Conservation (phyloP, 1,140 invertebrate species). For the Berghia stephanieae region DNA sequence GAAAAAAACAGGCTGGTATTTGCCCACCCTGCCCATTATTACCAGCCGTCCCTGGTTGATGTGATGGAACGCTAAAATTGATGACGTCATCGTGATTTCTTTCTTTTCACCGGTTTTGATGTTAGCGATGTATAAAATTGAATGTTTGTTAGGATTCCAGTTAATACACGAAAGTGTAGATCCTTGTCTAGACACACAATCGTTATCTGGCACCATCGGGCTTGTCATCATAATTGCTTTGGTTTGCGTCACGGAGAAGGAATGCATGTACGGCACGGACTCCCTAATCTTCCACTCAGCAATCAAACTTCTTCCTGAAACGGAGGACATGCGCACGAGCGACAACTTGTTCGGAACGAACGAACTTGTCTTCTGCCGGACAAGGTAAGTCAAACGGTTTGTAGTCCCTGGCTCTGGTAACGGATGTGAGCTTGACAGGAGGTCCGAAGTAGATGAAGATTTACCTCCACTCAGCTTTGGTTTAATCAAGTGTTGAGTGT, state of each 20-base stretch:
- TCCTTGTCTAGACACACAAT: slow-evolving; percentile 39
- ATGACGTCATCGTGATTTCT: too few relatives aligned
- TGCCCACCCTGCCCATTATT: too few relatives aligned
- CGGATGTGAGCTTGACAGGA: slow-evolving; percentile 52
- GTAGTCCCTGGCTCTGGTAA: slow-evolving; percentile 43
- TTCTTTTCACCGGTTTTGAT: too few relatives aligned
- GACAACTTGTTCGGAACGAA: slow-evolving; percentile 37
- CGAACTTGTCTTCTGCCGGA: slow-evolving; percentile 40
- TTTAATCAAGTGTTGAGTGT: slow-evolving; percentile 35
- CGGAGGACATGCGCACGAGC: slow-evolving; percentile 43
- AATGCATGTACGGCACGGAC: slow-evolving; percentile 57
- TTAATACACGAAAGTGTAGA: too few relatives aligned
- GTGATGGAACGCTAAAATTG: too few relatives aligned
- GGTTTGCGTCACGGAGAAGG: slow-evolving; percentile 49
- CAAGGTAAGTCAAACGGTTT: slow-evolving; percentile 43
- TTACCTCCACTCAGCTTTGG: neutral
- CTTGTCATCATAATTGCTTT: slow-evolving; percentile 49
- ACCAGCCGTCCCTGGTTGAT: too few relatives aligned
- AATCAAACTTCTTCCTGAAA: slow-evolving; percentile 41
- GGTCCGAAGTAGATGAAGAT: slow-evolving; percentile 28
- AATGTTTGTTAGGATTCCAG: too few relatives aligned
- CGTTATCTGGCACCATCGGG: slow-evolving; percentile 48
- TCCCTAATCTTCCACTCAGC: slow-evolving; percentile 45
- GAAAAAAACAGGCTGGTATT: too few relatives aligned
- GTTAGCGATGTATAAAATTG: too few relatives aligned